Evolutionary conservation across 2,797 vertebrate genomes (phyloP), one percentile per base, ranked within the genome.

Genomic region (Gymnoscopelus braueri): DNA sequence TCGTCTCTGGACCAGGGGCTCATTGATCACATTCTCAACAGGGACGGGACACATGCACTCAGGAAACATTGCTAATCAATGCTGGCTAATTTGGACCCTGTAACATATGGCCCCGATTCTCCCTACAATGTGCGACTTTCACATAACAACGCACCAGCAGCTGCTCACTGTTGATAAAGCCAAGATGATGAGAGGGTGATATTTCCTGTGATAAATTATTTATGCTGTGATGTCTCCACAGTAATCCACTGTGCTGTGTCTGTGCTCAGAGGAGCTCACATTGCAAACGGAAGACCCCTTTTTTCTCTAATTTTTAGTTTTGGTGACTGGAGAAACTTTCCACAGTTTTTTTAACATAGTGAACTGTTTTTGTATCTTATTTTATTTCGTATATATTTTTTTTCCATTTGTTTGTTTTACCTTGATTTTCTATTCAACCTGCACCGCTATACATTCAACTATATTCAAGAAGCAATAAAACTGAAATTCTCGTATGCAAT

Each of bases 1-100:
- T 71, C 39, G 19, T 84, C 65, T 81, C 69, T 76, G 77, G 71
- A 72, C 75, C 81, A 75, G 67, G 64, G 71, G 32, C 44, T 23
- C 57, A 84, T 89, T 87, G 87, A 90, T 88, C 60, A 26, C 24
- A 54, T 14, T 60, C 73, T 70, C 67, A 52, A 29, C 55, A 32
- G 71, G 75, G 53, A 76, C 19, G 26, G 63, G 67, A 67, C 67
- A 63, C 62, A 52, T 19, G 68, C 32, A 79, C 64, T 72, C 32
- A 71, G 73, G 62, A 72, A 82, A 44, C 75, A 58, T 68, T 70
- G 58, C 72, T 60, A 79, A 81, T 86, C 70, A 69, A 75, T 81
- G 59, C 57, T 44, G 51, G 49, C 49, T 85, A 68, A 71, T 68
- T 80, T 77, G 14, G 48, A 50, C 56, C 19, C 60, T 51, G 60